These are phyloP conservation scores for Helarctos malayanus DNA, from an alignment of 2,797 vertebrate species.

Conservation along the genomic window DNA sequence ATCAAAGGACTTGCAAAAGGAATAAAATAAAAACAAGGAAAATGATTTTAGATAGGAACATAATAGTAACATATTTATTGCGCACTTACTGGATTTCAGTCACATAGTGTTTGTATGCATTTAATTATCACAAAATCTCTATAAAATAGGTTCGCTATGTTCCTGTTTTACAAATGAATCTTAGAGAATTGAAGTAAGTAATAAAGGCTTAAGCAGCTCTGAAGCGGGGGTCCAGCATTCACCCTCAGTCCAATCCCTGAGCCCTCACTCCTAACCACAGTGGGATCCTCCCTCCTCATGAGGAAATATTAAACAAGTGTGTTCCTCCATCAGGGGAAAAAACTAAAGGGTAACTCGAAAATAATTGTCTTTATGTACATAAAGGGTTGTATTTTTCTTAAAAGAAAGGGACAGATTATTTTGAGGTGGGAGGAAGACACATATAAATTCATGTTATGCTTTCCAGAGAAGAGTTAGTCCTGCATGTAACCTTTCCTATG, in stretches of 20 bases:
- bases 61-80: background rate
- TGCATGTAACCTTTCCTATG: background rate
- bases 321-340: background rate
- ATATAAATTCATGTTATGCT: background rate
- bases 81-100: background rate
- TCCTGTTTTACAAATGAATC: background rate
- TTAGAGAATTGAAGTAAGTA: background rate
- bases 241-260: background rate
- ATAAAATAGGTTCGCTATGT: background rate
- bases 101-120: background rate
- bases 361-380: background rate
- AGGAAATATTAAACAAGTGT: background rate
- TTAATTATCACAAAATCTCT: background rate
- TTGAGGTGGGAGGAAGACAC: background rate
- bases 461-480: background rate
- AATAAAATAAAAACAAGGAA: conserved; percentile 15
- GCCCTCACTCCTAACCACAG: background rate
- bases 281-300: background rate
- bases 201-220: background rate
- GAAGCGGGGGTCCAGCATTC: background rate
- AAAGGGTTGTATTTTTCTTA: conserved; percentile 14
- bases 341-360: background rate
- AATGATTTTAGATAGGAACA: background rate
- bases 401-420: background rate
- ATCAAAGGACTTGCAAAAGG: background rate